phyloP scores from a whole-genome alignment of 2,888 invertebrate genomes.

The Lithophane leautieri region DNA sequence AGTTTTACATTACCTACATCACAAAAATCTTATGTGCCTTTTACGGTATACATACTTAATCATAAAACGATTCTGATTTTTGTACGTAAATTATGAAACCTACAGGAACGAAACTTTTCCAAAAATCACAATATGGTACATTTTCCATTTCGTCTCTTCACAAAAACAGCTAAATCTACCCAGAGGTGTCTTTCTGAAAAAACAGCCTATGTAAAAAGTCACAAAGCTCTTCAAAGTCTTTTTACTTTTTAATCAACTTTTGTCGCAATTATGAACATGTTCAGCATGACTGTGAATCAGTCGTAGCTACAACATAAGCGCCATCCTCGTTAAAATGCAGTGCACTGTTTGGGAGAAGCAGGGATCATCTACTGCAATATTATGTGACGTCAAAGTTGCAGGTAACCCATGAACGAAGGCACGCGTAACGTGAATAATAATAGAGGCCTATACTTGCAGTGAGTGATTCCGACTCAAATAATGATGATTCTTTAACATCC shows the following conservation, averaged over 20 bases:
- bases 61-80: not conserved
- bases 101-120: not conserved
- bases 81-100: not conserved
- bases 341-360: not conserved
- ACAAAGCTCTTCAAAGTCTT: too few relatives aligned
- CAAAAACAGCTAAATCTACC: not conserved
- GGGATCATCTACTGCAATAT: not conserved
- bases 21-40: slow-evolving; percentile 1
- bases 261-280: not conserved
- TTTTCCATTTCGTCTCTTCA: not conserved
- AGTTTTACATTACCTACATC: slow-evolving; percentile 15
- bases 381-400: not conserved
- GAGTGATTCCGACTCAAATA: not conserved
- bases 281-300: not conserved
- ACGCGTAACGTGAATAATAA: not conserved
- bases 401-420: not conserved
- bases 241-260: not conserved
- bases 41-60: not conserved
- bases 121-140: not conserved
- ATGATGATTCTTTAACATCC: not conserved
- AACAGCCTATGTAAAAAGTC: not conserved
- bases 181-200: not conserved
- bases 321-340: too few relatives aligned
- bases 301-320: not conserved
- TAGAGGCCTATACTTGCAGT: not conserved